Base-by-base conservation (phyloP, 2,888 invertebrate species). In the Hirudinaria manillensis region DNA sequence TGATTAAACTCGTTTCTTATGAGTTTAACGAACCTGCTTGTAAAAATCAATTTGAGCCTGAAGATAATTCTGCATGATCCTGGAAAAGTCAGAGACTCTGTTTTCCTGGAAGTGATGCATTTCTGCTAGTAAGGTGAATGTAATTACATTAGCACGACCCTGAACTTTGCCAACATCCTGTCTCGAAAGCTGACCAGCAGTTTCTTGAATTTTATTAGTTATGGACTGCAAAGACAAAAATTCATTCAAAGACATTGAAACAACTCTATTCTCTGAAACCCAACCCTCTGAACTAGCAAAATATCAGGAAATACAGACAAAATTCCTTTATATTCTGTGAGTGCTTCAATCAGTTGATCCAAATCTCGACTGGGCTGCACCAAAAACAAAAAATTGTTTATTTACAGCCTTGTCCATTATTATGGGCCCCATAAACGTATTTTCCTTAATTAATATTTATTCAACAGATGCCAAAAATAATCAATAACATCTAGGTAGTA, bases 311-410 rank as follows among this genome's bases (percentile, higher is more conserved):
- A 93, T 77, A 90, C 90, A 76, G 90, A 89, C 13, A 97, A 90
- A 75, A 97, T 90, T 74, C 98, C 97, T 85, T 93, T 93, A 87
- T 97, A 97, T 80, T 97, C 91, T 83, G 94, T 94, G 79, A 98
- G 88, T 80, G 92, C 91, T 85, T 98, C 96, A 67, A 91, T 90
- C 38, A 97, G 88, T 0, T 93, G 93, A 81, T 94, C 93, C 91
- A 82, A 78, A 76, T 85, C 85, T 76, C 80, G 88, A 51, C 77
- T 79, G 13, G 84, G 84, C 84, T 85, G 80, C 0, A 4, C 7
- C n/a, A n/a, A 29, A 32, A 75, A 34, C 45, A 61, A 61, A 16
- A 61, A 27, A 56, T 24, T 53, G 13, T 16, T 53, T 53, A 16
- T 53, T 53, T 21, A 53, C 53, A 53, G n/a, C n/a, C n/a, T n/a